Percentiles rank a stretch among this genome's conserved stretches.
phyloP scores from a whole-genome alignment of 2,113 vertebrate species.

The Nanger granti region DNA sequence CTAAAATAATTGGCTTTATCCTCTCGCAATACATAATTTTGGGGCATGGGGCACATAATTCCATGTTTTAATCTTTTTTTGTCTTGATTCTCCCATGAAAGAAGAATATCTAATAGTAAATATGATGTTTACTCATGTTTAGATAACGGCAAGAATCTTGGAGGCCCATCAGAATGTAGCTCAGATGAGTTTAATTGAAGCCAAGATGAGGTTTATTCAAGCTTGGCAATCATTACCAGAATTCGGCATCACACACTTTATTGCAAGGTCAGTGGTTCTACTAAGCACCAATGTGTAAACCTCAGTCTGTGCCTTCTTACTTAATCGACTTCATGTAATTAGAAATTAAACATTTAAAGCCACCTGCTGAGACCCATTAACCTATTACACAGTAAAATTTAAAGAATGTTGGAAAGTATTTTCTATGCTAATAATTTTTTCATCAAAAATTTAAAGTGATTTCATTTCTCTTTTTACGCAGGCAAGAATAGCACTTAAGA shows the following conservation, averaged over 20 bases:
- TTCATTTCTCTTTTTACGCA: neutral
- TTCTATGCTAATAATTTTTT: neutral
- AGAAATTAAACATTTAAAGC: neutral
- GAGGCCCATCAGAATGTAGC: conserved; percentile 99
- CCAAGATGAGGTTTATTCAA: conserved; percentile 98
- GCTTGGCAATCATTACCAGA: conserved; percentile 98
- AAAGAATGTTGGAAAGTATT: neutral
- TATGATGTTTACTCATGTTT: conserved; percentile 54
- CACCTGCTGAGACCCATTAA: neutral
- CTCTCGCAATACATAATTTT: neutral
- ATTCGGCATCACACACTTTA: conserved; percentile 99
- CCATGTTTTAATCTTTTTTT: neutral
- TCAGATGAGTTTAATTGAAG: conserved; percentile 99
- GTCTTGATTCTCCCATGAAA: neutral
- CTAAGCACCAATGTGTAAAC: neutral
- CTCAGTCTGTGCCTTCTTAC: neutral
- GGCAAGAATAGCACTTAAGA: neutral
- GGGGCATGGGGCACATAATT: neutral
- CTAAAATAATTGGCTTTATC: conserved; percentile 27
- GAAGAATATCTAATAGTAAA: neutral
- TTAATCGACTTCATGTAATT: neutral
- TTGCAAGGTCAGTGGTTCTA: conserved; percentile 85
- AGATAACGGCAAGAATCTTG: conserved; percentile 96
- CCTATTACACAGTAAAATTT: neutral
- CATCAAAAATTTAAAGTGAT: neutral